phyloP scores from a whole-genome alignment of 2,888 invertebrate genomes.

The Chymomyza fuscimana region DNA sequence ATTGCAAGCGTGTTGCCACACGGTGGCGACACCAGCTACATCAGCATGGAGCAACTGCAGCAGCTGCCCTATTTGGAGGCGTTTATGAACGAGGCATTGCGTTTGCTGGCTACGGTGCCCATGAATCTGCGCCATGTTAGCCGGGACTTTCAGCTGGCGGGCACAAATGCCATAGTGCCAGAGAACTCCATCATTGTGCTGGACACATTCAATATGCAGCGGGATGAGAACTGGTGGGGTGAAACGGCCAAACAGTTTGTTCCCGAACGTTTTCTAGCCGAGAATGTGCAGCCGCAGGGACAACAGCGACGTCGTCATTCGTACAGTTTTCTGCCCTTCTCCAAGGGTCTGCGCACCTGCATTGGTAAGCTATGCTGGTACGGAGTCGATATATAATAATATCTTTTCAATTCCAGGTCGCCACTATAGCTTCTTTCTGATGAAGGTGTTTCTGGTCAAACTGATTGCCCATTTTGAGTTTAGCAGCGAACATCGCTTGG shows the following conservation, averaged over 20 bases:
- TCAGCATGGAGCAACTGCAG: conserved; percentile 68
- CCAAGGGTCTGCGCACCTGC: conserved; percentile 76
- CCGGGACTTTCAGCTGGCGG: conserved; percentile 68
- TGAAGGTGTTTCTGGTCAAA: conserved; percentile 76
- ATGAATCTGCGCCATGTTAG: conserved; percentile 76
- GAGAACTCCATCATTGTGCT: conserved; percentile 74
- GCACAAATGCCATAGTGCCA: conserved; percentile 60
- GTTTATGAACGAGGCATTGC: conserved; percentile 76
- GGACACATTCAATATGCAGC: conserved; percentile 78
- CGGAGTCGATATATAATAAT: neutral
- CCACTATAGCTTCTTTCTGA: conserved; percentile 75
- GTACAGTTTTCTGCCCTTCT: conserved; percentile 76
- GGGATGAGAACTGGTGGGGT: conserved; percentile 75
- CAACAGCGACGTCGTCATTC: conserved; percentile 62
- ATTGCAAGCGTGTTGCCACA: conserved; percentile 62
- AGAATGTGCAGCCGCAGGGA: neutral
- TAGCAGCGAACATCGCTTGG: conserved; percentile 63
- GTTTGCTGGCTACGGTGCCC: conserved; percentile 76
- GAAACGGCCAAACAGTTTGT: conserved; percentile 71
- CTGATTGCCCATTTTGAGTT: conserved; percentile 70
- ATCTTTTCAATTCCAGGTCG: conserved; percentile 56
- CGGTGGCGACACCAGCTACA: conserved; percentile 49
- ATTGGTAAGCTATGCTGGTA: conserved; percentile 61
- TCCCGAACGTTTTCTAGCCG: conserved; percentile 71
- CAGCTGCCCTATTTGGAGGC: conserved; percentile 76